A percentile compares a stretch with the other conserved stretches of the same genome.
phyloP scores from a whole-genome alignment of 1,140 invertebrate genomes.

The Heterodera schachtii region DNA sequence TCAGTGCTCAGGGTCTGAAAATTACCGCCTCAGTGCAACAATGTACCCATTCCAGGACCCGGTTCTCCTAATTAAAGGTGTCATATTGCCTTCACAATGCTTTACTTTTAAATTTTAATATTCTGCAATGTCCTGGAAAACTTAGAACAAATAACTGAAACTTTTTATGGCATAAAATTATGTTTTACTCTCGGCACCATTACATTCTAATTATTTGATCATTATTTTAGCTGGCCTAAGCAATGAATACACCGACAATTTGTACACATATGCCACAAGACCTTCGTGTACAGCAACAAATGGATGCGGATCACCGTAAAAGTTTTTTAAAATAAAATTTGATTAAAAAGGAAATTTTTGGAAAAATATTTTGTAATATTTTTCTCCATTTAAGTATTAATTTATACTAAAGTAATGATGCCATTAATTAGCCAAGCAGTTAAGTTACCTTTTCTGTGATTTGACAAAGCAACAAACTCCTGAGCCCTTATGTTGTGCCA shows the following conservation, averaged over 20 bases:
- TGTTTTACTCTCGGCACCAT: too few relatives aligned
- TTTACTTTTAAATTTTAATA: too few relatives aligned
- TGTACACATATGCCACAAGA: slow-evolving; percentile 57
- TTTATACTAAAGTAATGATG: background rate
- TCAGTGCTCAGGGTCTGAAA: background rate
- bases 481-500: background rate
- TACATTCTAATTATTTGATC: too few relatives aligned
- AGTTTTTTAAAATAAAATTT: background rate
- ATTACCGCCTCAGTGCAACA: background rate
- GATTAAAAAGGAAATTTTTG: background rate
- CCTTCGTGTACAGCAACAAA: slow-evolving; percentile 71
- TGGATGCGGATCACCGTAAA: slow-evolving; percentile 8
- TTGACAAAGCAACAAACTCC: background rate
- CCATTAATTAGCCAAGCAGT: background rate
- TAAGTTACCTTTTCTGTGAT: background rate
- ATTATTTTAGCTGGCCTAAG: slow-evolving; percentile 48
- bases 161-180: too few relatives aligned
- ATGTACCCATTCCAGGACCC: background rate
- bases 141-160: too few relatives aligned
- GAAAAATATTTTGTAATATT: too few relatives aligned
- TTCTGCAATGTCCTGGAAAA: background rate
- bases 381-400: background rate
- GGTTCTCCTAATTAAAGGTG: background rate
- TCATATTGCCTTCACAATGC: too few relatives aligned
- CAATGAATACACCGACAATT: slow-evolving; percentile 62